These are phyloP conservation scores for Drosophila histrio DNA, from an alignment of 2,888 invertebrate genomes.

Conservation along the genomic window DNA sequence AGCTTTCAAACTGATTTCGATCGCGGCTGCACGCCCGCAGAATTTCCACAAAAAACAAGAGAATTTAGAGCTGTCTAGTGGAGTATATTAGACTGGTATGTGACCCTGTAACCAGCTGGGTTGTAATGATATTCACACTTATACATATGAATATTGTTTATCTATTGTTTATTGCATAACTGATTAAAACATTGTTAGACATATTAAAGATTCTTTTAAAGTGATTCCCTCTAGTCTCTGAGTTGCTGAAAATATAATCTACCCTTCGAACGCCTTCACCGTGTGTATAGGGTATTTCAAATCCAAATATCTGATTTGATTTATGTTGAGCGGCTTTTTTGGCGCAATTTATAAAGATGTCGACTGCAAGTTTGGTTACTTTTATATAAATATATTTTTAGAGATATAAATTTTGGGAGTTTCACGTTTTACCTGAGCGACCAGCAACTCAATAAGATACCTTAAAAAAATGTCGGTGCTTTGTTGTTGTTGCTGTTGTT, in stretches of 20 bases:
- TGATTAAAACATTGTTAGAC: too few species aligned
- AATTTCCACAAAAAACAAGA: constrained; percentile 62
- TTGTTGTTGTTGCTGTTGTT: constrained; percentile 19
- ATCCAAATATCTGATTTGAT: constrained; percentile 60
- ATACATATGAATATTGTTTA: background rate
- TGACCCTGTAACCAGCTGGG: background rate
- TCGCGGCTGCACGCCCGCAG: constrained; percentile 70
- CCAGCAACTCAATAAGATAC: constrained; percentile 52
- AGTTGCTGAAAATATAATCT: background rate
- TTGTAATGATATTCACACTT: background rate
- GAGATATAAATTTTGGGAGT: constrained; percentile 45
- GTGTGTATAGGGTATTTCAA: constrained; percentile 7
- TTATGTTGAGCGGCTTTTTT: constrained; percentile 63
- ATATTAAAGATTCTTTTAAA: too few species aligned
- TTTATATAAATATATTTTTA: constrained; percentile 32
- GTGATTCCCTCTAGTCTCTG: too few species aligned
- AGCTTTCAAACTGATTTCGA: constrained; percentile 51
- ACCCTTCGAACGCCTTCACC: background rate
- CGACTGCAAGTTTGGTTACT: constrained; percentile 51
- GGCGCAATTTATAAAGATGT: constrained; percentile 76
- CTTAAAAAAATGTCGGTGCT: constrained; percentile 34
- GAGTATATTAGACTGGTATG: background rate
- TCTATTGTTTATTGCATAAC: background rate
- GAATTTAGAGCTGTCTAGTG: background rate
- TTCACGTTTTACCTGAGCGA: constrained; percentile 67